phyloP scores from a whole-genome alignment of 2,797 vertebrate species.

The Fundulus diaphanus region DNA sequence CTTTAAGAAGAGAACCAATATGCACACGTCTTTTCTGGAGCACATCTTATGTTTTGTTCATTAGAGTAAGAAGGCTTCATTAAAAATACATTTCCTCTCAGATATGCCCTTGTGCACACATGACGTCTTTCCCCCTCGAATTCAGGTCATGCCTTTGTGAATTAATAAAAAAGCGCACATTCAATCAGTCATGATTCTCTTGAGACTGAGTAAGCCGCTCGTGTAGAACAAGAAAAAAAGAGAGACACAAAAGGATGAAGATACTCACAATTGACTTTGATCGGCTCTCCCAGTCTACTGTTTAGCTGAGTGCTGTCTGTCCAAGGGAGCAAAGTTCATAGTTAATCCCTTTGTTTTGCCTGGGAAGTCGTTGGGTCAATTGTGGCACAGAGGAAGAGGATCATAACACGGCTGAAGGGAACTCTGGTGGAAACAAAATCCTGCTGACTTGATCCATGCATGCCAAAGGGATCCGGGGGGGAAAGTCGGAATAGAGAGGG shows the following conservation, averaged over 20 bases:
- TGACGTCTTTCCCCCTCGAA: conserved; percentile 56
- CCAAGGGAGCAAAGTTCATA: conserved; percentile 64
- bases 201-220: conserved; percentile 23
- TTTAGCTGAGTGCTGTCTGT: conserved; percentile 33
- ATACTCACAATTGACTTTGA: conserved; percentile 68
- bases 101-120: conserved; percentile 70
- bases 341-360: conserved; percentile 77
- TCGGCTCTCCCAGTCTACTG: conserved; percentile 31
- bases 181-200: conserved; percentile 35
- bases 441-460: conserved; percentile 57
- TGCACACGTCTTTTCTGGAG: conserved; percentile 30
- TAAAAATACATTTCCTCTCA: conserved; percentile 78
- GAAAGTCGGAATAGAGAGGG: conserved; percentile 36
- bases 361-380: conserved; percentile 64
- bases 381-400: conserved; percentile 53
- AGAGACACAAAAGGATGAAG: conserved; percentile 7
- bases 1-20: conserved; percentile 28
- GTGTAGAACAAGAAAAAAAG: background rate
- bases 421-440: conserved; percentile 55
- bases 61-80: conserved; percentile 73
- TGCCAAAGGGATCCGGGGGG: conserved; percentile 32
- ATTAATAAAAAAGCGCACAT: conserved; percentile 48
- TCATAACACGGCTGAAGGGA: conserved; percentile 60
- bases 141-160: conserved; percentile 62
- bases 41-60: conserved; percentile 60